Evolutionary conservation across 2,113 vertebrate species (phyloP).

Genomic region (Myanophis thanlyinensis): DNA sequence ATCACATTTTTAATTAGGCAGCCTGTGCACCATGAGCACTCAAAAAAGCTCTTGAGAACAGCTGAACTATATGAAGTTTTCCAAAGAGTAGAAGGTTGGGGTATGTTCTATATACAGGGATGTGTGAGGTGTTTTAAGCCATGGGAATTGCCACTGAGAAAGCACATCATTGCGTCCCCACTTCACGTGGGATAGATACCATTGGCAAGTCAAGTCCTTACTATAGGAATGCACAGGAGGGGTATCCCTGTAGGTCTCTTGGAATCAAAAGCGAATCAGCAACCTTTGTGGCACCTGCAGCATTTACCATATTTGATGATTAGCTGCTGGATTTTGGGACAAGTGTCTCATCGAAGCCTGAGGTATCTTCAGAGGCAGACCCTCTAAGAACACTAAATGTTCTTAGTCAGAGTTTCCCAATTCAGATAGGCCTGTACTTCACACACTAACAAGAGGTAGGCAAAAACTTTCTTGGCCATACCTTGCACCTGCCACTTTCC

Average conservation of each 20-base stretch:
- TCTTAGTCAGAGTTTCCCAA: not conserved
- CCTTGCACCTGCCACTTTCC: not conserved
- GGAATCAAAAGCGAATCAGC: not conserved
- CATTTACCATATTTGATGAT: not conserved
- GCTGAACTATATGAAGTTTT: not conserved
- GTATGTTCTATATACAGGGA: not conserved
- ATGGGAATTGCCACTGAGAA: not conserved
- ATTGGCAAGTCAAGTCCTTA: not conserved
- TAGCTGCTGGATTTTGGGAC: not conserved
- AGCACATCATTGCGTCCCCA: not conserved
- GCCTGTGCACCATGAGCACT: not conserved
- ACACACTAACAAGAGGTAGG: not conserved
- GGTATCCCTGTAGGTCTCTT: not conserved
- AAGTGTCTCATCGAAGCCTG: not conserved
- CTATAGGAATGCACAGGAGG: not conserved
- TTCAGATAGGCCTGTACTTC: not conserved
- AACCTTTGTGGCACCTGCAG: not conserved
- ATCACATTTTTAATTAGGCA: not conserved
- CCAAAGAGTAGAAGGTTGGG: not conserved
- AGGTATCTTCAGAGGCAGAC: not conserved
- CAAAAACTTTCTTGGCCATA: not conserved
- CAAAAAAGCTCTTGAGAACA: not conserved
- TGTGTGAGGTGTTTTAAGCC: not conserved
- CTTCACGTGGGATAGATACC: not conserved
- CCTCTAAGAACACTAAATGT: not conserved